Percentiles rank a stretch among this genome's conserved stretches.
phyloP scores from a whole-genome alignment of 1,140 invertebrate genomes.

The Plectrocnemia conspersa region DNA sequence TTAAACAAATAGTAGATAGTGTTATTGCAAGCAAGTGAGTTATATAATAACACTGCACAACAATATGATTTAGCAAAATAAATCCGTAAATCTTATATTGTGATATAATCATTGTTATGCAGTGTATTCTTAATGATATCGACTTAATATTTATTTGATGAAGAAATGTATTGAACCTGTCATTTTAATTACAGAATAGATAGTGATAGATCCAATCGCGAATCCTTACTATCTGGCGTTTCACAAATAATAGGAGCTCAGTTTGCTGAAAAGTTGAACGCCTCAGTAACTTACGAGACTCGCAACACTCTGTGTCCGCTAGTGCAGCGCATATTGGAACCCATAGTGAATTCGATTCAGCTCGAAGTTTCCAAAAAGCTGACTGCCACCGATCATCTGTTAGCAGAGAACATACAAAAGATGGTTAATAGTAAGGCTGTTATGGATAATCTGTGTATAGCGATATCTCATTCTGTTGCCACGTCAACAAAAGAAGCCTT shows the following conservation, averaged over 20 bases:
- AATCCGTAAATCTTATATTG: background rate
- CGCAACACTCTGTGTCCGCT: constrained; percentile 50
- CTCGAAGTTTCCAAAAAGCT: constrained; percentile 66
- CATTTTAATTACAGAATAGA: constrained; percentile 24
- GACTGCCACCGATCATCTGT: constrained; percentile 62
- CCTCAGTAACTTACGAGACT: constrained; percentile 42
- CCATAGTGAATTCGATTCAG: constrained; percentile 63
- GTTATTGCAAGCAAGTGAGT: constrained; percentile 28
- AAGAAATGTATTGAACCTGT: no score
- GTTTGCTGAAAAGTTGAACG: constrained; percentile 47
- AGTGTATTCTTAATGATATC: background rate
- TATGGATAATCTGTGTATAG: constrained; percentile 65
- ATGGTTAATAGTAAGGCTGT: constrained; percentile 71
- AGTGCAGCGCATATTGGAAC: constrained; percentile 57
- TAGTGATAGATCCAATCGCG: constrained; percentile 27
- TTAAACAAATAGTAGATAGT: constrained; percentile 31
- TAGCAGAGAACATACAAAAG: constrained; percentile 76
- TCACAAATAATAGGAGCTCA: constrained; percentile 43
- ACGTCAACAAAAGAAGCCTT: constrained; percentile 65
- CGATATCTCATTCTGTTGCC: constrained; percentile 62
- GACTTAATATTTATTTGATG: background rate
- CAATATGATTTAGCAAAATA: background rate
- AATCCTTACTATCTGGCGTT: constrained; percentile 37
- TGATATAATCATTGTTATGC: background rate
- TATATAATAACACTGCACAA: background rate